Conservation (phyloP, 2,113 vertebrate genomes). For the cat (Felis catus) region F.catus_Fca126_mat1.0 CM031411.1:32579001-32579500, state of each 20-base stretch:
- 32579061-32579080: not conserved
- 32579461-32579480: not conserved
- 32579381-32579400: not conserved
- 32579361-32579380: not conserved
- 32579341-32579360: not conserved
- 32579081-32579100: not conserved
- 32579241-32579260: not conserved
- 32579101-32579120: not conserved
- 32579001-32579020: not conserved
- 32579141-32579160: not conserved
- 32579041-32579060: not conserved
- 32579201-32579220: not conserved
- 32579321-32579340: not conserved
- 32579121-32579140: not conserved
- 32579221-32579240: not conserved
- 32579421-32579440: not conserved
- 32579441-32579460: not conserved
- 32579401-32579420: not conserved
- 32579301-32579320: not conserved
- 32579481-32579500: not conserved
- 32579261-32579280: not conserved
- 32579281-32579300: not conserved
- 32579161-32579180: not conserved
- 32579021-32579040: not conserved
- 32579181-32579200: not conserved